A percentile compares a stretch with the other conserved stretches of the same genome.
These are phyloP conservation scores for Phragmatobia fuliginosa DNA, from an alignment of 2,888 invertebrate genomes.

Conservation along the genomic window DNA sequence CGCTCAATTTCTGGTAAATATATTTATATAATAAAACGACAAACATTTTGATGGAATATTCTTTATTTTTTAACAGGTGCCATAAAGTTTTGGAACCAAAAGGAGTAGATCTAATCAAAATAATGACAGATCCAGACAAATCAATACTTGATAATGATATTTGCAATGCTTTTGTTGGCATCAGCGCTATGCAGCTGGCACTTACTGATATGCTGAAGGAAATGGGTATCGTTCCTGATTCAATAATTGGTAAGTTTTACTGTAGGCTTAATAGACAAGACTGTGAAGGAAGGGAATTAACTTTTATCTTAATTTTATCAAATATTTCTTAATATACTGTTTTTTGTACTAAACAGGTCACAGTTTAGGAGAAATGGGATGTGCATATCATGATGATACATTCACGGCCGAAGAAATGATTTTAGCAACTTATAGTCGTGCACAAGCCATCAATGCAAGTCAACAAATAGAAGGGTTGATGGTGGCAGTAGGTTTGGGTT, in stretches of 20 bases:
- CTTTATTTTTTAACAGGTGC: conserved; percentile 64
- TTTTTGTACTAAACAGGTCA: conserved; percentile 55
- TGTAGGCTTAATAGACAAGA: not conserved
- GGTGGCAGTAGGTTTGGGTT: conserved; percentile 93
- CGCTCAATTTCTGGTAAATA: not conserved
- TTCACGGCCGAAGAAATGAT: conserved; percentile 94
- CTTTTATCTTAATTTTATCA: not conserved
- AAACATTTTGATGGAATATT: not conserved
- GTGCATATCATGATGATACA: conserved; percentile 84
- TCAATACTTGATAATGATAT: conserved; percentile 88
- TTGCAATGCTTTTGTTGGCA: conserved; percentile 89
- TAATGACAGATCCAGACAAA: conserved; percentile 88
- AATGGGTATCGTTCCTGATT: conserved; percentile 89
- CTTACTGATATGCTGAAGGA: conserved; percentile 88
- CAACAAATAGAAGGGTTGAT: conserved; percentile 91
- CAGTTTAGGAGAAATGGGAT: conserved; percentile 94
- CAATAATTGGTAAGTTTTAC: conserved; percentile 88
- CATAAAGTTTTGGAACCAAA: conserved; percentile 86
- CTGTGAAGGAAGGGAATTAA: no score
- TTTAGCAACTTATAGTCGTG: conserved; percentile 92
- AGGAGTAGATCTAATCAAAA: conserved; percentile 88
- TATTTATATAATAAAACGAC: not conserved
- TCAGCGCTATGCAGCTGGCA: conserved; percentile 89
- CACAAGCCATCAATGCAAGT: conserved; percentile 88
- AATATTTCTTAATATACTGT: not conserved